Base-by-base conservation (phyloP, 2,797 vertebrate genomes). In the Gobio occitaniae region DNA sequence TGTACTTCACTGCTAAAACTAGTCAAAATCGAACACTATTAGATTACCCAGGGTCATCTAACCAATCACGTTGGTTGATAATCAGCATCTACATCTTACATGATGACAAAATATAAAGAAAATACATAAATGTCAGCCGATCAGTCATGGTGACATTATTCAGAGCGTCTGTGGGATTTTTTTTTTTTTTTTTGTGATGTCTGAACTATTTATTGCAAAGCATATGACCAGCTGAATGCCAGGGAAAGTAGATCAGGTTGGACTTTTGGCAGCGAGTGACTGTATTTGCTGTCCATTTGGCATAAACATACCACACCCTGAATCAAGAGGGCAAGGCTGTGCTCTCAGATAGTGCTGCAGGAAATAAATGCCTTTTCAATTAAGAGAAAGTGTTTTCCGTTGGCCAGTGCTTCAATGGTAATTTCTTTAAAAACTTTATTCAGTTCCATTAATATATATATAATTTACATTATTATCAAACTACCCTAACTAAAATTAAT, bases 231-330 rank as follows among this genome's bases (percentile, higher is more conserved):
- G 80, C 86, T 71, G 3, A 32, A 79, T 66, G 78, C 44, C 72
- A 74, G 50, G 32, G 29, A 50, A 25, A 86, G 80, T 65, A 84
- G 52, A 84, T 78, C 65, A 78, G 65, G 41, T 54, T 47, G 41
- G 65, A 25, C 13, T 59, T 70, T 83, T 83, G 82, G 82, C 82
- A 81, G 79, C 44, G 36, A 78, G 66, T 25, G n/a, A 50, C 66
- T 71, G 56, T 63, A 25, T 61, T 71, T 72, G 32, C 77, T n/a
- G n/a, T 72, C 38, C 44, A 72, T 84, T 80, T 80, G 77, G 77
- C 44, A 79, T 80, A 41, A 84, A 69, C 41, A 63, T 29, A 70
- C 75, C 83, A 50, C 75, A 63, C 77, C 76, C 77, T 78, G 75
- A 69, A 77, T 54, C 48, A 6, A 78, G 63, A 78, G 25, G 25